A percentile compares a stretch with the other conserved stretches of the same genome.
These are phyloP conservation scores for Leptatherina wallacei DNA, from an alignment of 2,797 vertebrate species.

Conservation along the genomic window DNA sequence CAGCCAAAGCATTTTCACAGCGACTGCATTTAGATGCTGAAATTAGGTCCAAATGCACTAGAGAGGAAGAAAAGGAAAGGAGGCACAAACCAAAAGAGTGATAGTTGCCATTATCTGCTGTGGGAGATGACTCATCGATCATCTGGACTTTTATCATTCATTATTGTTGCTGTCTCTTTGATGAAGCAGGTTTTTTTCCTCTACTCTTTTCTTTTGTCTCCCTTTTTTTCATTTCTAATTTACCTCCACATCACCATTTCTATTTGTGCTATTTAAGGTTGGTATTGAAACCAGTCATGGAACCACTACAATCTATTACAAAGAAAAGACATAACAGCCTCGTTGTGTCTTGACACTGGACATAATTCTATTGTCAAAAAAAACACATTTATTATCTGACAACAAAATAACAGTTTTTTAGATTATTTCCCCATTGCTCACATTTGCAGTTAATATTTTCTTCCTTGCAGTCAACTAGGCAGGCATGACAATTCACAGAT, in stretches of 20 bases:
- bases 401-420: background rate
- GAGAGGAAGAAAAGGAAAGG: constrained; percentile 5
- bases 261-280: constrained; percentile 1
- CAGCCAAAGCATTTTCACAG: constrained; percentile 29
- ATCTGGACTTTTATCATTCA: constrained; percentile 49
- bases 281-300: constrained; percentile 12
- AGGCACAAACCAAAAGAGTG: constrained; percentile 50
- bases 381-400: background rate
- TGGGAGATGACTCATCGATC: constrained; percentile 64
- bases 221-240: constrained; percentile 8
- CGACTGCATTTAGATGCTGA: constrained; percentile 43
- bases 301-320: background rate
- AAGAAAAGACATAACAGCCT: background rate
- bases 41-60: constrained; percentile 10
- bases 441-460: constrained; percentile 3
- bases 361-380: background rate
- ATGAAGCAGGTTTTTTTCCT: constrained; percentile 2
- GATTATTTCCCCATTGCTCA: background rate
- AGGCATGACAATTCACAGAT: background rate
- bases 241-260: constrained; percentile 16
- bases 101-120: constrained; percentile 60
- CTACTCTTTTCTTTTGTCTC: background rate
- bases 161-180: constrained; percentile 39
- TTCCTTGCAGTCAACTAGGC: background rate
- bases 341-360: background rate